These are phyloP conservation scores for Cercopithecus mona DNA, from an alignment of 2,113 vertebrate genomes.

Conservation along the genomic window DNA sequence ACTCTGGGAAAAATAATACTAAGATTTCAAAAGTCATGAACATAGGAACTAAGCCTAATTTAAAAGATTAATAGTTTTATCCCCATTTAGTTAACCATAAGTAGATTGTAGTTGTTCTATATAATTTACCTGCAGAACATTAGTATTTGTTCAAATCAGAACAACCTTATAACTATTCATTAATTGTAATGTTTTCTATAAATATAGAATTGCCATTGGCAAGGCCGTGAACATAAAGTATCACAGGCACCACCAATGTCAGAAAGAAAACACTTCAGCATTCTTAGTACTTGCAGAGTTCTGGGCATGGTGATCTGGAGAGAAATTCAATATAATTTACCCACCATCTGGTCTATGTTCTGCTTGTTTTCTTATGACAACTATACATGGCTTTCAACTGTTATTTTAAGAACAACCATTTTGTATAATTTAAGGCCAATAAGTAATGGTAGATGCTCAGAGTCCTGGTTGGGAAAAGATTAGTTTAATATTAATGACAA, in stretches of 20 bases:
- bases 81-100: background rate
- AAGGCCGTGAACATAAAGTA: background rate
- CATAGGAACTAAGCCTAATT: background rate
- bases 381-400: background rate
- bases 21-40: background rate
- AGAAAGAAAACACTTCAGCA: background rate
- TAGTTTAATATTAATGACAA: background rate
- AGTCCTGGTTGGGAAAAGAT: background rate
- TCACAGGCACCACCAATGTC: background rate
- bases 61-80: background rate
- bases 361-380: background rate
- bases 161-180: background rate
- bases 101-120: background rate
- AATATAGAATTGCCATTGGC: background rate
- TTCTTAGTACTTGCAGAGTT: background rate
- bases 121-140: slow-evolving; percentile 10
- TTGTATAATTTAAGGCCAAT: background rate
- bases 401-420: background rate
- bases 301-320: background rate
- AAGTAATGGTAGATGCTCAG: background rate
- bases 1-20: background rate
- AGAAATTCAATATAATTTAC: background rate
- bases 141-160: background rate
- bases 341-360: background rate
- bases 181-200: background rate